phyloP scores from a whole-genome alignment of 2,113 vertebrate genomes.

The Thunnus thynnus region DNA sequence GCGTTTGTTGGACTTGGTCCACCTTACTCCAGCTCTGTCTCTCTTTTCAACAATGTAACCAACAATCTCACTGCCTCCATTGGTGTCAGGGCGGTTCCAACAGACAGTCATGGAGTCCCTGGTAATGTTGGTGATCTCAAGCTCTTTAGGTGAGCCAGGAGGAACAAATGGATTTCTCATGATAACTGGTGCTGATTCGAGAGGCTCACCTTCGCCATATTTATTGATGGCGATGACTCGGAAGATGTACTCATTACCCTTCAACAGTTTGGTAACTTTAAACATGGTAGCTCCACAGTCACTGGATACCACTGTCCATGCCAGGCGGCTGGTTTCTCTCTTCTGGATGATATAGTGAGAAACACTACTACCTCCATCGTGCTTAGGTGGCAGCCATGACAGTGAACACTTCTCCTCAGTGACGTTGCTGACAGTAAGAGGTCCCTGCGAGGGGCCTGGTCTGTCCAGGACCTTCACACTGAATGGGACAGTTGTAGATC shows the following conservation, averaged over 20 bases:
- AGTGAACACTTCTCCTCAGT: constrained; percentile 96
- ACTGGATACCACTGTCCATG: constrained; percentile 94
- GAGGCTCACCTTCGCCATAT: constrained; percentile 93
- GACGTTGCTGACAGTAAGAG: constrained; percentile 93
- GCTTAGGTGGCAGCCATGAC: constrained; percentile 93
- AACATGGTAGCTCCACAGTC: constrained; percentile 93
- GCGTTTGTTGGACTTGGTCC: constrained; percentile 98
- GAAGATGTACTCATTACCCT: constrained; percentile 98
- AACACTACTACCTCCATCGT: constrained; percentile 96
- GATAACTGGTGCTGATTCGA: constrained; percentile 94
- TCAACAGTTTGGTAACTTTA: constrained; percentile 96
- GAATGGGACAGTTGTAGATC: constrained; percentile 92
- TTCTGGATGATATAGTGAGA: constrained; percentile 97
- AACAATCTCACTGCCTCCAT: constrained; percentile 95
- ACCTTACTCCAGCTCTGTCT: constrained; percentile 95
- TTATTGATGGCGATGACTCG: constrained; percentile 98
- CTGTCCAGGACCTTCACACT: constrained; percentile 95
- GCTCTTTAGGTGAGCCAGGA: constrained; percentile 90
- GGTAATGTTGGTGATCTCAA: constrained; percentile 95
- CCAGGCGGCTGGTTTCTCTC: constrained; percentile 96
- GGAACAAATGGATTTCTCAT: constrained; percentile 97
- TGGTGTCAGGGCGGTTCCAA: constrained; percentile 93
- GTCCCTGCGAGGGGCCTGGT: constrained; percentile 95
- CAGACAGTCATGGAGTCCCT: constrained; percentile 98
- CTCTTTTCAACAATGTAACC: constrained; percentile 97